Conservation (phyloP, 2,113 vertebrate species). For the Trichechus manatus region DNA sequence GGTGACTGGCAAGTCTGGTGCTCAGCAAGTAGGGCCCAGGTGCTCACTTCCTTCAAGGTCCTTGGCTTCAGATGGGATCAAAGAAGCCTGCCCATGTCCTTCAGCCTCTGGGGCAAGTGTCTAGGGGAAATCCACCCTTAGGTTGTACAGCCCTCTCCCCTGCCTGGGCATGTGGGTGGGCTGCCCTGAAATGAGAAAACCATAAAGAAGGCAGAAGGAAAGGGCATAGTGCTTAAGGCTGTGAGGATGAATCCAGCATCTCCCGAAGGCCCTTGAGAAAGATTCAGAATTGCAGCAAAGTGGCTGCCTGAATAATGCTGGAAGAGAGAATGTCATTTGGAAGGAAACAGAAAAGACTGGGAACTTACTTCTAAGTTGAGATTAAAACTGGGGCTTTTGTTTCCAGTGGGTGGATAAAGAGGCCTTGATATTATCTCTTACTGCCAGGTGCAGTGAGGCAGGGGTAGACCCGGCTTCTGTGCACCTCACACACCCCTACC, state of each 20-base stretch:
- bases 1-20: not conserved
- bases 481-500: not conserved
- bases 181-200: conserved; percentile 65
- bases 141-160: conserved; percentile 32
- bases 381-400: conserved; percentile 66
- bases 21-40: not conserved
- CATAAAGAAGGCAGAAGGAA: conserved; percentile 70
- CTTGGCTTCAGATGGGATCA: not conserved
- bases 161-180: conserved; percentile 29
- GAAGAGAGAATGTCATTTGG: conserved; percentile 54
- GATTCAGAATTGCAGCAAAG: conserved; percentile 54
- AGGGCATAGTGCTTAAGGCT: not conserved
- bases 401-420: conserved; percentile 65
- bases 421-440: conserved; percentile 31
- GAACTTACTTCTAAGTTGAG: conserved; percentile 60
- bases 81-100: not conserved
- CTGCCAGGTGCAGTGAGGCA: conserved; percentile 77
- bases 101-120: conserved; percentile 29
- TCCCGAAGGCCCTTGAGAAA: conserved; percentile 63
- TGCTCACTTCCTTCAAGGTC: not conserved
- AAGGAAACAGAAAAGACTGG: conserved; percentile 78
- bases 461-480: conserved; percentile 48
- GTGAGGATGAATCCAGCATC: conserved; percentile 71
- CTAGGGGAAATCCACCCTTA: conserved; percentile 67
- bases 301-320: conserved; percentile 11